phyloP scores from a whole-genome alignment of 30 jellyfish, hydroid and myxozoan species.

The Morbakka virulenta region DNA sequence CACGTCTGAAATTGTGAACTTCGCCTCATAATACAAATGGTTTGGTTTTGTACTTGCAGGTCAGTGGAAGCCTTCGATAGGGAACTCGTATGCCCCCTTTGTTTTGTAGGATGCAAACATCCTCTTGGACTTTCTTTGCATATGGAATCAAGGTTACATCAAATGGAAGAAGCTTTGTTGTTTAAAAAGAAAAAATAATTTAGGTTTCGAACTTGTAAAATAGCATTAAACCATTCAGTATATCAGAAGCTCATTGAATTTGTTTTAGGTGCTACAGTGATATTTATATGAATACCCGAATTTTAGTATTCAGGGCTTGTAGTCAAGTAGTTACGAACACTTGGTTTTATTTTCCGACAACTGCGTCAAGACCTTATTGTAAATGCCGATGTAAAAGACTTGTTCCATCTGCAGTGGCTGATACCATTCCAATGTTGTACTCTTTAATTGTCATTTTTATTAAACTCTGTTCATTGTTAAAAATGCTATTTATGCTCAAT shows the following conservation, averaged over 20 bases:
- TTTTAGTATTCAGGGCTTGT: too few relatives aligned
- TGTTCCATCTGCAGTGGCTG: conserved; percentile 71
- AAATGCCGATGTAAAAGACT: too few relatives aligned
- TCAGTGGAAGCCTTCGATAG: conserved; percentile 45
- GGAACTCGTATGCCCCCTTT: conserved; percentile 75
- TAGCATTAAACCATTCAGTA: too few relatives aligned
- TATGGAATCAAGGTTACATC: conserved; percentile 41
- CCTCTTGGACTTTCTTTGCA: conserved; percentile 79
- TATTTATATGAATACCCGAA: too few relatives aligned
- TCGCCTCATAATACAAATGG: too few relatives aligned
- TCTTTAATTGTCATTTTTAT: conserved; percentile 21
- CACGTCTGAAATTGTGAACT: too few relatives aligned
- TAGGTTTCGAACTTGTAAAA: too few relatives aligned
- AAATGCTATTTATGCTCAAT: conserved; percentile 21
- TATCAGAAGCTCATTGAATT: too few relatives aligned
- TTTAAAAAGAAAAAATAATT: not conserved
- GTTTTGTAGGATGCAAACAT: conserved; percentile 85
- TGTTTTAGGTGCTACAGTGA: too few relatives aligned
- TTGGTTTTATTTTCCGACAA: conserved; percentile 45
- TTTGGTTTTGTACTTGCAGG: too few relatives aligned
- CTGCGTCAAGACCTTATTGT: conserved; percentile 53
- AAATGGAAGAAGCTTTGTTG: conserved; percentile 17
- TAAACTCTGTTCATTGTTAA: conserved; percentile 15
- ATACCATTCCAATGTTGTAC: conserved; percentile 2
- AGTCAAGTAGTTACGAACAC: too few relatives aligned